Percentiles rank a stretch among this genome's conserved stretches.
These are phyloP conservation scores for Neomonachus schauinslandi DNA, from an alignment of 2,113 vertebrate genomes.

Conservation along the genomic window DNA sequence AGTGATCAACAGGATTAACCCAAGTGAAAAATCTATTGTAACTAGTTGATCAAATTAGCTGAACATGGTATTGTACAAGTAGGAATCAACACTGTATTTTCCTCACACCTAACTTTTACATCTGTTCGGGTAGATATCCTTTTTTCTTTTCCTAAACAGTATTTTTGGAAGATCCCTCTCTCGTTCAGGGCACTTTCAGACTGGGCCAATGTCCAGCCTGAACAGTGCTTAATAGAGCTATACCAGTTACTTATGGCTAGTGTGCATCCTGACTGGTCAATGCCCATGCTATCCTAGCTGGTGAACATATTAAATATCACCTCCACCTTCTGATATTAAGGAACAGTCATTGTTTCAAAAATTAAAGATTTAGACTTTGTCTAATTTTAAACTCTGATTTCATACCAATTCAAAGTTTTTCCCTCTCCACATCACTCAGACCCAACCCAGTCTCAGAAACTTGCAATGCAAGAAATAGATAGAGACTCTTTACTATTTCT, in stretches of 20 bases:
- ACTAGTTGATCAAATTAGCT: neutral
- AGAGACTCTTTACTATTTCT: neutral
- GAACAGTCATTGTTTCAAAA: neutral
- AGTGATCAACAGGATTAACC: neutral
- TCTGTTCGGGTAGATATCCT: neutral
- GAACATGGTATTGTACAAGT: neutral
- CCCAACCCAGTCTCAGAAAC: neutral
- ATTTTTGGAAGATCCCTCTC: neutral
- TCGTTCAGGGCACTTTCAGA: neutral
- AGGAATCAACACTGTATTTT: neutral
- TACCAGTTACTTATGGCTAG: neutral
- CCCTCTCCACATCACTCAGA: neutral
- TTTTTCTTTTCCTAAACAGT: neutral
- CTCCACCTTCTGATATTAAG: neutral
- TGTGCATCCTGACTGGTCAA: neutral
- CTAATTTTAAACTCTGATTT: slow-evolving; percentile 39
- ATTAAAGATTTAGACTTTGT: neutral
- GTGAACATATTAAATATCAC: neutral
- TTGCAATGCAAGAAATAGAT: neutral
- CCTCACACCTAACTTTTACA: neutral
- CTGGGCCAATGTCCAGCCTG: neutral
- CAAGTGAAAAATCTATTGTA: neutral
- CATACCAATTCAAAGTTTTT: neutral
- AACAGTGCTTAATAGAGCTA: neutral
- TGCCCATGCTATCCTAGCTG: neutral